A percentile compares a stretch with the other conserved stretches of the same genome.
Conservation (phyloP, 2,113 vertebrate species). For the Pomatorhinus ruficollis region DNA sequence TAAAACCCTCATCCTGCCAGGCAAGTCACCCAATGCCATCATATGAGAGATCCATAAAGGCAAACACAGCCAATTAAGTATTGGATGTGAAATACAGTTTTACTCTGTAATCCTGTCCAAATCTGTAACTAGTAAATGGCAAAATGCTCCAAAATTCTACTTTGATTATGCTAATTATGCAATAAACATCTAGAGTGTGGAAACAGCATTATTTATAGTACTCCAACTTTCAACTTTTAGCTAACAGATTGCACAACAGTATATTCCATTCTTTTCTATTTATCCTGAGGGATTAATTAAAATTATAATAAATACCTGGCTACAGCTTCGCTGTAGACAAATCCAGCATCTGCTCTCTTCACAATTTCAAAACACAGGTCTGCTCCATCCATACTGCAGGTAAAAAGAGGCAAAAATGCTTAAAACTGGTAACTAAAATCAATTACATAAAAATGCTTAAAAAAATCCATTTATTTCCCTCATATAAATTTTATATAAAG, state of each 20-base stretch:
- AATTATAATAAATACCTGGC: slow-evolving; percentile 84
- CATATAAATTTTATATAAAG: neutral
- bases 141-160: neutral
- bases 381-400: slow-evolving; percentile 91
- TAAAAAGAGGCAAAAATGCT: neutral
- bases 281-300: slow-evolving; percentile 4
- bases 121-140: neutral
- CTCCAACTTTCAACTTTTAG: neutral
- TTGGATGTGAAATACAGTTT: neutral
- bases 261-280: neutral
- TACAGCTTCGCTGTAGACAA: slow-evolving; percentile 96
- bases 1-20: neutral
- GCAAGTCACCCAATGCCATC: neutral
- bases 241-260: neutral
- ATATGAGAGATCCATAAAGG: neutral
- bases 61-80: neutral
- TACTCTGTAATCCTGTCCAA: neutral
- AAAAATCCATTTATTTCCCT: neutral
- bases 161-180: neutral
- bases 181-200: neutral
- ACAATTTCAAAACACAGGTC: slow-evolving; percentile 95
- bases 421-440: neutral
- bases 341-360: slow-evolving; percentile 92
- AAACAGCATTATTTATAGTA: neutral
- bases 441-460: neutral